A percentile compares a stretch with the other conserved stretches of the same genome.
Conservation (phyloP, 1,140 invertebrate genomes). For the Drosophila funebris region DNA sequence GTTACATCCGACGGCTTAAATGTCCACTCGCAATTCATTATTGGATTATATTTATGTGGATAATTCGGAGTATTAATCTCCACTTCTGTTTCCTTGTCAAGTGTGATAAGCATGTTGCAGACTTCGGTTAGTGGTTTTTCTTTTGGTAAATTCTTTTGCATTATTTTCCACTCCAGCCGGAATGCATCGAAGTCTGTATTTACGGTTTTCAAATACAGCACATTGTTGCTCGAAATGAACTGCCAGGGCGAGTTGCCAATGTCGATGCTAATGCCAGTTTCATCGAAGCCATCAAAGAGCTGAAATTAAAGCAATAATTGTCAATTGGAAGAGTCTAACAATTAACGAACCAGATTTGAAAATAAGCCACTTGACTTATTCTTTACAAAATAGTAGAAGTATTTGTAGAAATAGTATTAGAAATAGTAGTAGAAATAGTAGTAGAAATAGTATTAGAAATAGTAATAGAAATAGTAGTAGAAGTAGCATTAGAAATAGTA, state of each 20-base stretch:
- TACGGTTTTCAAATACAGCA: constrained; percentile 86
- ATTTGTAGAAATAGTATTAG: too few relatives aligned
- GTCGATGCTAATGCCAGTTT: constrained; percentile 86
- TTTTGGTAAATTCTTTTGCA: constrained; percentile 1
- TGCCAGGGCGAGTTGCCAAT: constrained; percentile 83
- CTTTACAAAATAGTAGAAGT: too few relatives aligned
- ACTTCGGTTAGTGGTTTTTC: constrained; percentile 12
- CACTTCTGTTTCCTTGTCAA: constrained; percentile 29
- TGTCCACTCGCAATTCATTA: constrained; percentile 91
- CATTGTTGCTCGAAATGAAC: constrained; percentile 87
- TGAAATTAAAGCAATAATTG: neutral
- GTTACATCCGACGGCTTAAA: constrained; percentile 85
- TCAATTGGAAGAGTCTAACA: too few relatives aligned
- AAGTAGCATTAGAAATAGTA: too few relatives aligned
- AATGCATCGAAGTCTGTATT: constrained; percentile 84
- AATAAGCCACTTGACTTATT: too few relatives aligned
- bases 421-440: too few relatives aligned
- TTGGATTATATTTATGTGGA: constrained; percentile 88
- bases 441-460: too few relatives aligned
- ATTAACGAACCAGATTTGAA: too few relatives aligned
- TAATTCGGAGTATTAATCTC: constrained; percentile 90
- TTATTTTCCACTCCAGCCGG: constrained; percentile 86
- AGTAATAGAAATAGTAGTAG: too few relatives aligned
- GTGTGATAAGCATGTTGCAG: constrained; percentile 30
- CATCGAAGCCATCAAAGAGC: constrained; percentile 88